These are phyloP conservation scores for Todus mexicanus DNA, from an alignment of 2,797 vertebrate species.

Conservation along the genomic window DNA sequence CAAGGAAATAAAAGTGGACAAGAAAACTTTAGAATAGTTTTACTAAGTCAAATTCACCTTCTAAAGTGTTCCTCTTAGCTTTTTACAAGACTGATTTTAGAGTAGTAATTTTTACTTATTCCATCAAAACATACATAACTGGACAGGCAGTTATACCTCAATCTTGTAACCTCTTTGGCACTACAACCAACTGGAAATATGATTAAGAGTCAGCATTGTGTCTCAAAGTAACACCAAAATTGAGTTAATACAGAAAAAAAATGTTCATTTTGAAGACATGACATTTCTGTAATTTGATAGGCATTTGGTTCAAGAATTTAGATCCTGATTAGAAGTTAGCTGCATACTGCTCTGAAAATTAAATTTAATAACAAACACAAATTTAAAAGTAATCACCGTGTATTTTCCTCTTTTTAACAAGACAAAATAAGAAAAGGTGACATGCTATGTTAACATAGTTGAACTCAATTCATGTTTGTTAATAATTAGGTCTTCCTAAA, in stretches of 20 bases:
- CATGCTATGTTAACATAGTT: background rate
- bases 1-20: background rate
- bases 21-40: background rate
- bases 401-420: background rate
- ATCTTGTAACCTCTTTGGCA: background rate
- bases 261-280: accelerated
- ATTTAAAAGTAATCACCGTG: background rate
- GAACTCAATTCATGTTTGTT: background rate
- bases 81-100: background rate
- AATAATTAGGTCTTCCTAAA: background rate
- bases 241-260: background rate
- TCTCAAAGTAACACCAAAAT: background rate
- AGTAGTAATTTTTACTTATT: background rate
- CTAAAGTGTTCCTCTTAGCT: background rate
- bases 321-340: background rate
- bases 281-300: background rate
- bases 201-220: background rate
- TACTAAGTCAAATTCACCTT: background rate
- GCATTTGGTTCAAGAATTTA: background rate
- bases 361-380: background rate
- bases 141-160: background rate
- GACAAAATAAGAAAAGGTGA: background rate
- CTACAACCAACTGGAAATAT: background rate
- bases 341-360: background rate
- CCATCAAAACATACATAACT: background rate